Evolutionary conservation across 2,797 vertebrate species (phyloP).

Genomic region (Pantherophis vulpinus): DNA sequence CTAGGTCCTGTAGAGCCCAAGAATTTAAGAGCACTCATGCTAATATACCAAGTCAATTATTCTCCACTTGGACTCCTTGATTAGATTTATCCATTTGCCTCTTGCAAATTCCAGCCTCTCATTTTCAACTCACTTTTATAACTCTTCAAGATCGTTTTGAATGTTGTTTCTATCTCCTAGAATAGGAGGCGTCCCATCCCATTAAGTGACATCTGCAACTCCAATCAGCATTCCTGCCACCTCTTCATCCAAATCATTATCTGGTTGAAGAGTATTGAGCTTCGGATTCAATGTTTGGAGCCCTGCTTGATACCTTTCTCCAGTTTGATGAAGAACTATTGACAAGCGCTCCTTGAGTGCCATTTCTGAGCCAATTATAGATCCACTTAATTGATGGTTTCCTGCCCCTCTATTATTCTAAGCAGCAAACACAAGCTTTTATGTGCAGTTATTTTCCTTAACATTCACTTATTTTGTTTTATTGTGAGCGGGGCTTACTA

Average conservation of each 20-base stretch:
- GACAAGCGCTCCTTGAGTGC: neutral
- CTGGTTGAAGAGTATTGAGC: neutral
- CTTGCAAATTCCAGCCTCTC: neutral
- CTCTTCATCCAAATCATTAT: neutral
- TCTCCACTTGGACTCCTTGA: neutral
- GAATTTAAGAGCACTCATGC: neutral
- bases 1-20: neutral
- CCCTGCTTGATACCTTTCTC: neutral
- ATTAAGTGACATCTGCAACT: neutral
- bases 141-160: neutral
- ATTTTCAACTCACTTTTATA: neutral
- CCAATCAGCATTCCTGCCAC: neutral
- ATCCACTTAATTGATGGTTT: neutral
- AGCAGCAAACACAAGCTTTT: neutral
- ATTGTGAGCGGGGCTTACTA: neutral
- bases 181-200: neutral
- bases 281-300: neutral
- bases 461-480: neutral
- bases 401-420: neutral
- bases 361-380: neutral
- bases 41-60: neutral
- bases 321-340: neutral
- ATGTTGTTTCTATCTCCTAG: neutral
- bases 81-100: neutral
- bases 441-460: neutral